These are phyloP conservation scores for Lerema accius DNA, from an alignment of 1,140 invertebrate genomes.

Conservation along the genomic window DNA sequence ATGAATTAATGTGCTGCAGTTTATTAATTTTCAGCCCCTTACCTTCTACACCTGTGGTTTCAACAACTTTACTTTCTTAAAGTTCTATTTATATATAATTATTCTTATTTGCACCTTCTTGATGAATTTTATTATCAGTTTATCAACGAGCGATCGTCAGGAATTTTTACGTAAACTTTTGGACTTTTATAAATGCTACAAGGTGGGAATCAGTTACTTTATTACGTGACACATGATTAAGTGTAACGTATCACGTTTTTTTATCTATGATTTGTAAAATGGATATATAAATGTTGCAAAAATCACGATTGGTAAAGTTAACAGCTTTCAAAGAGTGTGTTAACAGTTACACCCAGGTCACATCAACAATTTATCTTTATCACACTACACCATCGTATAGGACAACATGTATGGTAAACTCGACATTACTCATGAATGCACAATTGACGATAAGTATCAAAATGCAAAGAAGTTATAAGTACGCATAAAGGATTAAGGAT, in stretches of 20 bases:
- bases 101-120: constrained; percentile 24
- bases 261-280: not conserved
- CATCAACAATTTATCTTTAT: constrained; percentile 71
- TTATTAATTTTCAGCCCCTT: constrained; percentile 23
- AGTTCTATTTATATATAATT: constrained; percentile 18
- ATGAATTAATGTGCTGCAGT: constrained; percentile 5
- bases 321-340: constrained; percentile 45
- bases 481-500: constrained; percentile 52
- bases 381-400: constrained; percentile 58
- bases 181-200: constrained; percentile 1
- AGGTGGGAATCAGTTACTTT: constrained; percentile 15
- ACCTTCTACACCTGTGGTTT: constrained; percentile 18
- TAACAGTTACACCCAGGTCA: constrained; percentile 79
- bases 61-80: constrained; percentile 13
- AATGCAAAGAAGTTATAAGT: constrained; percentile 55
- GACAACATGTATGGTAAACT: constrained; percentile 56
- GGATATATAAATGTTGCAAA: constrained; percentile 56
- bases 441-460: constrained; percentile 56
- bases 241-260: constrained; percentile 1
- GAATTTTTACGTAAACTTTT: not conserved
- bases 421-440: constrained; percentile 67
- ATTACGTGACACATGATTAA: not conserved
- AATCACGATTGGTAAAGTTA: constrained; percentile 63
- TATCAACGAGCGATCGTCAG: not conserved
- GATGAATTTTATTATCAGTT: constrained; percentile 20